These are phyloP conservation scores for Diploscapter pachys DNA, from an alignment of 1,140 invertebrate species.

Conservation along the genomic window DNA sequence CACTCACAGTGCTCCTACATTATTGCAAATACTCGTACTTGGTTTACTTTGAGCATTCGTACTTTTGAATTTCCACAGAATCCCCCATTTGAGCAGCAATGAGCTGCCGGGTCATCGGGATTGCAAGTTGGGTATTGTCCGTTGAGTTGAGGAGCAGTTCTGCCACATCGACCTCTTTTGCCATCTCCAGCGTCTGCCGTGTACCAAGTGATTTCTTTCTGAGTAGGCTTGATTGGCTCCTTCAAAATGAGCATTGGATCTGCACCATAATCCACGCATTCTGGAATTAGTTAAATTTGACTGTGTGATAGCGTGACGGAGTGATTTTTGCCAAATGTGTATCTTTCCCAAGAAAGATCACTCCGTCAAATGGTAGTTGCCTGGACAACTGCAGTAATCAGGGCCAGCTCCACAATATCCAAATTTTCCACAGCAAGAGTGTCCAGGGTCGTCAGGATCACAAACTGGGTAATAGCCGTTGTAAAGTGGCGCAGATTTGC, in stretches of 20 bases:
- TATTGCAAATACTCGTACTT: not conserved
- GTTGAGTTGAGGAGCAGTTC: constrained; percentile 33
- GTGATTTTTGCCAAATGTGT: no score
- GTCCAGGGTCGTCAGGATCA: constrained; percentile 53
- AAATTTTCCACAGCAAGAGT: constrained; percentile 47
- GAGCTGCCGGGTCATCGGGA: constrained; percentile 36
- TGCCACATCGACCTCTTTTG: constrained; percentile 44
- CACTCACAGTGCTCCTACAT: constrained; percentile 43
- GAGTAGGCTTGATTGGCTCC: constrained; percentile 43
- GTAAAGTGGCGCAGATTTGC: constrained; percentile 46
- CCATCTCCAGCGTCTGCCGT: constrained; percentile 43
- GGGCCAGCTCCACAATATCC: constrained; percentile 42
- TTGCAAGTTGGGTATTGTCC: constrained; percentile 42
- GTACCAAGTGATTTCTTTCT: constrained; percentile 41
- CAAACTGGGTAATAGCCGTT: constrained; percentile 52
- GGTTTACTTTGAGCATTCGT: not conserved
- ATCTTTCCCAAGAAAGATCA: no score
- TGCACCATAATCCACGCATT: constrained; percentile 45
- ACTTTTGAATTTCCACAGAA: constrained; percentile 45
- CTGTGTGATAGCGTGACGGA: no score
- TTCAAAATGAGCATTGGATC: constrained; percentile 44
- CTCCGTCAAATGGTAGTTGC: no score
- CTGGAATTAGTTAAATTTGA: not conserved
- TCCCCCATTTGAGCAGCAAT: constrained; percentile 46
- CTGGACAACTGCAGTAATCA: constrained; percentile 45